Percentiles rank a stretch among this genome's conserved stretches.
phyloP scores from a whole-genome alignment of 2,888 invertebrate species.

The Calameuta pallipes region DNA sequence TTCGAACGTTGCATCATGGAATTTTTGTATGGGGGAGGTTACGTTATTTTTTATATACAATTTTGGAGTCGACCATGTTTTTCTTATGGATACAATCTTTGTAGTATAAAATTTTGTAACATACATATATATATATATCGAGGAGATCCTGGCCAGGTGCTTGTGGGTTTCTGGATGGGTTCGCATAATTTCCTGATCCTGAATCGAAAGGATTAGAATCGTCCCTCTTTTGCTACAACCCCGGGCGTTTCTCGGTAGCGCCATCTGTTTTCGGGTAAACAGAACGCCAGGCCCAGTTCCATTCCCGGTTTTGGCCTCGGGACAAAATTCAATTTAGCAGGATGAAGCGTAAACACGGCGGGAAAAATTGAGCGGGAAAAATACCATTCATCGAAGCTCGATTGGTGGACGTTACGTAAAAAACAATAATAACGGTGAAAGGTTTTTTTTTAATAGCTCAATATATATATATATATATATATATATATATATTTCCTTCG shows the following conservation, averaged over 20 bases:
- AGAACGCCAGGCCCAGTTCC: slow-evolving; percentile 50
- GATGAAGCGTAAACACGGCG: slow-evolving; percentile 57
- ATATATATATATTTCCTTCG: not conserved
- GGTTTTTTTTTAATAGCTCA: not conserved
- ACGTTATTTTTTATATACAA: not conserved
- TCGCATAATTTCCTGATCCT: slow-evolving; percentile 15
- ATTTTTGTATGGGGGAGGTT: not conserved
- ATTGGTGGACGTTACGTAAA: not conserved
- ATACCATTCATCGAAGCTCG: slow-evolving; percentile 35
- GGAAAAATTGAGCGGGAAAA: slow-evolving; percentile 46
- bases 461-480: too few relatives aligned
- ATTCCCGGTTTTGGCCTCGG: slow-evolving; percentile 54
- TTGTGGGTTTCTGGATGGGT: not conserved
- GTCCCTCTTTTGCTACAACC: slow-evolving; percentile 44
- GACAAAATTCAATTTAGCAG: slow-evolving; percentile 60
- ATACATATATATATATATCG: not conserved
- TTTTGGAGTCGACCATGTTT: not conserved
- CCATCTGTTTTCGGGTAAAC: slow-evolving; percentile 62
- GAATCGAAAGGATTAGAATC: slow-evolving; percentile 57
- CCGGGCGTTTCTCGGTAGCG: slow-evolving; percentile 52
- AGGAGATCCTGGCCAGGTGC: not conserved
- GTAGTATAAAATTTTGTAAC: not conserved
- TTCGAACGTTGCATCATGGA: not conserved
- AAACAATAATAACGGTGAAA: not conserved
- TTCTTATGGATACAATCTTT: not conserved